These are phyloP conservation scores for Polymixis lichenea DNA, from an alignment of 2,888 invertebrate species.

Conservation along the genomic window DNA sequence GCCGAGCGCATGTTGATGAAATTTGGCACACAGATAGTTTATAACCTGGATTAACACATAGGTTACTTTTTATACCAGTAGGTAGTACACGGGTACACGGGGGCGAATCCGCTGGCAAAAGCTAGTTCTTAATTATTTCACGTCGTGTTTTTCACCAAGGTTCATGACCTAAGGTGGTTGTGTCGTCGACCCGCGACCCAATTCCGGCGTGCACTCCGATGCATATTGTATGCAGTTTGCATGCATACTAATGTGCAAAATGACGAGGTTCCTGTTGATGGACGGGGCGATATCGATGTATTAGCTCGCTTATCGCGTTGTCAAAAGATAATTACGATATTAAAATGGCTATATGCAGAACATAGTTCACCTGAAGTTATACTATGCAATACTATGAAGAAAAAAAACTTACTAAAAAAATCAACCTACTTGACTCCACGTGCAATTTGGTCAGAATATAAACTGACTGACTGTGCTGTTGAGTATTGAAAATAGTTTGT, in stretches of 20 bases:
- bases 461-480: too few relatives aligned
- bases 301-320: neutral
- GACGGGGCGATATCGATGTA: neutral
- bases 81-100: fast-evolving
- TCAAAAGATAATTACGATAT: neutral
- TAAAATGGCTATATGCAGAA: too few relatives aligned
- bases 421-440: too few relatives aligned
- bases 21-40: too few relatives aligned
- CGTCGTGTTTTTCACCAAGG: slow-evolving; percentile 43
- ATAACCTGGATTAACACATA: too few relatives aligned
- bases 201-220: slow-evolving; percentile 34
- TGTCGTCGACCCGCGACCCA: slow-evolving; percentile 59
- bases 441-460: neutral
- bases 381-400: too few relatives aligned
- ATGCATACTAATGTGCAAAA: slow-evolving; percentile 34
- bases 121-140: neutral
- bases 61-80: too few relatives aligned
- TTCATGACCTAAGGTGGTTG: slow-evolving; percentile 46
- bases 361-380: too few relatives aligned
- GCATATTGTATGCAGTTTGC: slow-evolving; percentile 56
- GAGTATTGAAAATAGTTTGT: too few relatives aligned
- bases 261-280: slow-evolving; percentile 15
- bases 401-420: too few relatives aligned
- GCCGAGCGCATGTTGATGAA: too few relatives aligned
- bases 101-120: too few relatives aligned